These are phyloP conservation scores for Zeuzera pyrina DNA, from an alignment of 2,888 invertebrate genomes.

Conservation along the genomic window DNA sequence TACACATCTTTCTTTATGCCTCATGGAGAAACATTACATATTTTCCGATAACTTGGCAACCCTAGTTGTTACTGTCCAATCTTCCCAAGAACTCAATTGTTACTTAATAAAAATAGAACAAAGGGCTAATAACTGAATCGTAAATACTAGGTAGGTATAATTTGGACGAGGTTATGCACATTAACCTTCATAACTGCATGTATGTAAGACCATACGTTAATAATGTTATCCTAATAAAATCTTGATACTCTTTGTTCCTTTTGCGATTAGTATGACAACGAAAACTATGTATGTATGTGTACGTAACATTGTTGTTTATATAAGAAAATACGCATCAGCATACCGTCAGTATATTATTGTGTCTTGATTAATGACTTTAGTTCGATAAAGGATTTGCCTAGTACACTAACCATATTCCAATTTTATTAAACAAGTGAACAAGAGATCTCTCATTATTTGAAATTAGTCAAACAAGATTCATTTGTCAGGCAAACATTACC, in stretches of 20 bases:
- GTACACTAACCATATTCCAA: too few relatives aligned
- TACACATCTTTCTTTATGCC: too few relatives aligned
- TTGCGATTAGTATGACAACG: conserved; percentile 2
- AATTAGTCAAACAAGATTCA: too few relatives aligned
- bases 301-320: not conserved
- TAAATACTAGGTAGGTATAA: conserved; percentile 2
- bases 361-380: too few relatives aligned
- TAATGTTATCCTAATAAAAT: conserved; percentile 4
- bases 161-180: conserved; percentile 4
- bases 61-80: too few relatives aligned
- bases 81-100: conserved; percentile 18
- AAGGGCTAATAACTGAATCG: conserved; percentile 25
- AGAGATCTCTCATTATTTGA: too few relatives aligned
- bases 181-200: conserved; percentile 4
- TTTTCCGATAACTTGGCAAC: too few relatives aligned
- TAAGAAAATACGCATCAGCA: not conserved
- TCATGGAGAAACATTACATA: too few relatives aligned
- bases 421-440: too few relatives aligned
- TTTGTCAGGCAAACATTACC: too few relatives aligned
- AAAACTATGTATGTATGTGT: conserved; percentile 1
- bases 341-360: too few relatives aligned
- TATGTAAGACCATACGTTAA: conserved; percentile 3
- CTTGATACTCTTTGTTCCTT: conserved; percentile 8
- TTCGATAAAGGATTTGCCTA: too few relatives aligned
- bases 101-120: conserved; percentile 17